A percentile compares a stretch with the other conserved stretches of the same genome.
Evolutionary conservation across 2,888 invertebrate genomes (phyloP).

Genomic region (Electrophaes corylata): DNA sequence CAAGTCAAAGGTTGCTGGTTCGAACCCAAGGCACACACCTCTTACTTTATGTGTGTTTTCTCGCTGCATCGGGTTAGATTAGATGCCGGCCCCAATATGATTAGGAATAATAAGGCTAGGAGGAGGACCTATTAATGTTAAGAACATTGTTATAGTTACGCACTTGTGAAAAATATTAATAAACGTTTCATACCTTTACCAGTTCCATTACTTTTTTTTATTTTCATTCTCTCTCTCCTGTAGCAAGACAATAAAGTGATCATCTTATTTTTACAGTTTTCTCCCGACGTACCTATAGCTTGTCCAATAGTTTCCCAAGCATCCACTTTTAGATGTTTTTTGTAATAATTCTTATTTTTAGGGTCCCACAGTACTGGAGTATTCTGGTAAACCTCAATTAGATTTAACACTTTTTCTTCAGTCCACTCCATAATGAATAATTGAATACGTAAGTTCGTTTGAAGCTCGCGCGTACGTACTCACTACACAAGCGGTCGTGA

Average conservation of each 20-base stretch:
- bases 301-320: conserved; percentile 13
- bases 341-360: conserved; percentile 4
- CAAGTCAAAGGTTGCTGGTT: conserved; percentile 7
- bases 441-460: background rate
- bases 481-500: too few relatives aligned
- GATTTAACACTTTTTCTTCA: background rate
- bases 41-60: conserved; percentile 10
- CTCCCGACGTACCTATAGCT: background rate
- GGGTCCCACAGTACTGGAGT: conserved; percentile 13
- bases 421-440: conserved; percentile 2
- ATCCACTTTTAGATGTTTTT: conserved; percentile 18
- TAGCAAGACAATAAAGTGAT: conserved; percentile 22
- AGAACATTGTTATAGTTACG: too few relatives aligned
- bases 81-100: too few relatives aligned
- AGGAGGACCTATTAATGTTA: too few relatives aligned
- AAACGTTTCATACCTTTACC: conserved; percentile 11
- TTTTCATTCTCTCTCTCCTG: conserved; percentile 16
- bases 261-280: conserved; percentile 20
- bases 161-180: too few relatives aligned
- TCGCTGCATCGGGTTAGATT: too few relatives aligned
- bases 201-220: conserved; percentile 1
- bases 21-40: conserved; percentile 11
- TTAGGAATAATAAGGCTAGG: too few relatives aligned
- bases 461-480: too few relatives aligned
- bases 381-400: conserved; percentile 13